Evolutionary conservation across 1,140 invertebrate species (phyloP), one percentile per base, ranked within the genome.

Genomic region (Drosophila watanabei): DNA sequence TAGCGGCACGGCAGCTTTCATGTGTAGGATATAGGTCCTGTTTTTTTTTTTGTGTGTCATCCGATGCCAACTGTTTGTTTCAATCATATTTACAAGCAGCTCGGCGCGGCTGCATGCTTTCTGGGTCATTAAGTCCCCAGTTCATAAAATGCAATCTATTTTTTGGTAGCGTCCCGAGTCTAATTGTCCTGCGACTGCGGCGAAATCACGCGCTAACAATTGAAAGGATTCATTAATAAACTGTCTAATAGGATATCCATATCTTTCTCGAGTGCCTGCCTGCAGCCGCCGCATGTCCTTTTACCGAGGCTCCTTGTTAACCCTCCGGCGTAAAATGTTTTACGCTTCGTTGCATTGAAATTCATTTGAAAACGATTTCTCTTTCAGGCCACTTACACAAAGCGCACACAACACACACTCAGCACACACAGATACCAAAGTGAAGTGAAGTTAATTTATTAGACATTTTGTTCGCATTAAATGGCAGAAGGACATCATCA

Each of bases 331-430:
- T 91, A 91, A 89, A 91, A 91, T 87, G 85, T 79, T 91, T 87
- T 82, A 91, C 83, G 88, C 88, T 91, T 91, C 83, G 88, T 91
- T 91, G 88, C 83, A 91, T 91, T 91, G 88, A 91, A 91, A 91
- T 91, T 91, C 84, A 91, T 91, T 91, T 88, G 88, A 91, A 91
- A 91, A 83, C 83, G 83, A 91, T 91, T 87, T 88, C 79, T 87
- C 80, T 88, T 91, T 88, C 78, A 82, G 65, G 75, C 86, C 86
- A 88, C 85, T 89, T 85, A 88, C 70, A 90, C 85, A 89, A 89
- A 84, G 82, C 73, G 69, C 78, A 88, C 82, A 77, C 61, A 77
- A 51, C 52, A 51, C 51, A 46, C 68, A 57, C 37, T 72, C 2
- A 28, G 20, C 51, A 41, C 48, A 59, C 45, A 80, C 46, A 80